Evolutionary conservation across 2,888 invertebrate species (phyloP).

Genomic region (Adineta ricciae): DNA sequence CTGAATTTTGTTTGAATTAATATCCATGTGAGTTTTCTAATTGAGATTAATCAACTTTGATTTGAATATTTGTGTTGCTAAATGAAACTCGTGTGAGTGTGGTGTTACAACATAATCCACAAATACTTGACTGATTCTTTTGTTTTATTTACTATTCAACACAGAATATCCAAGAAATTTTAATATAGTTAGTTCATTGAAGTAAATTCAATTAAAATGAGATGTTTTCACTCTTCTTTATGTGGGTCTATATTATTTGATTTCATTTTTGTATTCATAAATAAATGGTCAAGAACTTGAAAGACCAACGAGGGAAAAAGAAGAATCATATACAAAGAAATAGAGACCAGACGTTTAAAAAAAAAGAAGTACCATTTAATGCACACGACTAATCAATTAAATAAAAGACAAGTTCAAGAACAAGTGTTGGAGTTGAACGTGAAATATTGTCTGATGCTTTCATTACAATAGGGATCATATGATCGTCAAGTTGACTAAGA

Average conservation of each 20-base stretch:
- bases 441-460: neutral
- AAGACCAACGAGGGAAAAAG: neutral
- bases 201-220: no score
- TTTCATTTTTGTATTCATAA: neutral
- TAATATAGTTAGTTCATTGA: no score
- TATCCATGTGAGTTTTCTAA: no score
- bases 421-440: neutral
- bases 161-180: no score
- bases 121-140: no score
- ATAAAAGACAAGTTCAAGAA: constrained; percentile 7
- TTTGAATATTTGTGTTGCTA: no score
- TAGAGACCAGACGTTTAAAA: neutral
- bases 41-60: no score
- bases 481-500: constrained; percentile 7
- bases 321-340: neutral
- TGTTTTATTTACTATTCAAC: no score
- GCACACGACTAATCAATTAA: neutral
- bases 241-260: neutral
- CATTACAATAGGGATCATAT: constrained; percentile 1
- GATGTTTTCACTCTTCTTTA: neutral
- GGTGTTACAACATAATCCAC: no score
- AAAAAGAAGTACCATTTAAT: neutral
- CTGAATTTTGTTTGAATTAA: no score
- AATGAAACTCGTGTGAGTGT: no score
- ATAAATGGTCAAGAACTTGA: neutral